A percentile compares a stretch with the other conserved stretches of the same genome.
Evolutionary conservation across 1,140 invertebrate species (phyloP).

Genomic region (Eumaeus atala): DNA sequence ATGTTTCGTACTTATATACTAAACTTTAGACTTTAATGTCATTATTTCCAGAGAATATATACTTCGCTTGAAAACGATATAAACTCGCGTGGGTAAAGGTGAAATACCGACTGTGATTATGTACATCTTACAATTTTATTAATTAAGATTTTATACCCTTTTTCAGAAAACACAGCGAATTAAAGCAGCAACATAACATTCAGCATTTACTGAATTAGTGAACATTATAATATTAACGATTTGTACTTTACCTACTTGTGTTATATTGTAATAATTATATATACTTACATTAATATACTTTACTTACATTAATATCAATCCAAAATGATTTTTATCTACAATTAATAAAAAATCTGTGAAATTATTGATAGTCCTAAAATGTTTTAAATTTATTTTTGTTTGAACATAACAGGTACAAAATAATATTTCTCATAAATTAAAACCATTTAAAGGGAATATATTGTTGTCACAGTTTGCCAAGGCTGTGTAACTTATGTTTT

Average conservation of each 20-base stretch:
- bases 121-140: too few species aligned
- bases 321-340: neutral
- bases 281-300: neutral
- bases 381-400: neutral
- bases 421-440: too few species aligned
- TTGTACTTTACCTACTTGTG: too few species aligned
- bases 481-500: conserved; percentile 3
- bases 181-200: neutral
- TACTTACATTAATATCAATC: neutral
- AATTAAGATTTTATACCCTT: neutral
- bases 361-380: neutral
- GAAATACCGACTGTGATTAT: too few species aligned
- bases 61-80: too few species aligned
- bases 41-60: too few species aligned
- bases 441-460: neutral
- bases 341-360: neutral
- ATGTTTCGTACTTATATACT: too few species aligned
- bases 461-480: conserved; percentile 1
- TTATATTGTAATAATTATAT: too few species aligned
- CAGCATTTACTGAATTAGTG: conserved; percentile 2
- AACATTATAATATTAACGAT: neutral
- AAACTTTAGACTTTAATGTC: too few species aligned
- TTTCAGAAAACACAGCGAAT: conserved; percentile 1
- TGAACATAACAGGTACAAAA: too few species aligned
- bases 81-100: too few species aligned